Conservation (phyloP, 2,888 invertebrate species). For the Stenodera caucasica region DNA sequence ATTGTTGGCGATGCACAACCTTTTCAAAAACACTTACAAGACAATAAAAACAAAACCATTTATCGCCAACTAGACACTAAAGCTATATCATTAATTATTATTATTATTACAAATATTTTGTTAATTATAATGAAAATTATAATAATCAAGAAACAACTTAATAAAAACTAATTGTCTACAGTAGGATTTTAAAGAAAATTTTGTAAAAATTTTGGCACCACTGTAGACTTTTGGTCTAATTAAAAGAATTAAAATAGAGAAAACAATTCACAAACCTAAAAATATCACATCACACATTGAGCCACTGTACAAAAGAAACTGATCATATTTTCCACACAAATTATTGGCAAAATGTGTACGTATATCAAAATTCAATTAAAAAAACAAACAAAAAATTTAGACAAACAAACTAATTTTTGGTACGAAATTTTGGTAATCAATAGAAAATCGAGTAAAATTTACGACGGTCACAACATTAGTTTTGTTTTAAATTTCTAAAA, state of each 20-base stretch:
- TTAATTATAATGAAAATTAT: constrained; percentile 43
- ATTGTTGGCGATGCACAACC: constrained; percentile 51
- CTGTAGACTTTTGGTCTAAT: constrained; percentile 40
- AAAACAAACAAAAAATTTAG: constrained; percentile 19
- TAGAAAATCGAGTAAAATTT: not conserved
- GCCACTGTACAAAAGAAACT: constrained; percentile 49
- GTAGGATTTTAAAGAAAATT: constrained; percentile 32
- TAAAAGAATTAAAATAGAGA: constrained; percentile 31
- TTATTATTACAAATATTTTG: constrained; percentile 42
- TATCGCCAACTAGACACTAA: constrained; percentile 46
- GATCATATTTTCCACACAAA: constrained; percentile 28
- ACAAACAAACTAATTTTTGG: constrained; percentile 7
- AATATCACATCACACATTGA: constrained; percentile 58
- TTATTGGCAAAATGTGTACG: constrained; percentile 51
- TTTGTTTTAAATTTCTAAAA: not conserved
- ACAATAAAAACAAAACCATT: constrained; percentile 41
- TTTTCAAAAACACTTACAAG: constrained; percentile 44
- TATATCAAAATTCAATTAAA: constrained; percentile 30
- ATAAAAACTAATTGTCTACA: constrained; percentile 37
- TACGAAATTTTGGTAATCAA: constrained; percentile 4
- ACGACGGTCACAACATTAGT: constrained; percentile 2
- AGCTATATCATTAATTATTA: constrained; percentile 32
- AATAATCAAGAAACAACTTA: constrained; percentile 34
- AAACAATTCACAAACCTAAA: constrained; percentile 54
- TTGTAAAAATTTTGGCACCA: constrained; percentile 43